These are phyloP conservation scores for Dinoponera quadriceps DNA, from an alignment of 1,140 invertebrate genomes.

Conservation along the genomic window DNA sequence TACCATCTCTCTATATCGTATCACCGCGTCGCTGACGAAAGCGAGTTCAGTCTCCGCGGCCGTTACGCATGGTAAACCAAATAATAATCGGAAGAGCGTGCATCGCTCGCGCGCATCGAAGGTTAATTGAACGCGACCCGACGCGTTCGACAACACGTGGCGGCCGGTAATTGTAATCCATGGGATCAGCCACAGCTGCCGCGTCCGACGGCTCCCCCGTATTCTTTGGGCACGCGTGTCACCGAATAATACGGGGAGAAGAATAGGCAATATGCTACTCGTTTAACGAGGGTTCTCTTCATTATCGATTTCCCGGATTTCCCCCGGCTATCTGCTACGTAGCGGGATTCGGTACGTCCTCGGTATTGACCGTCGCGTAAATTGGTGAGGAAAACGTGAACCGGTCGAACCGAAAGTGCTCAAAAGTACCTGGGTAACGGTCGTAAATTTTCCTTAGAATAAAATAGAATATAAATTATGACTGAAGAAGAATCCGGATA, in stretches of 20 bases:
- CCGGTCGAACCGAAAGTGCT: no score
- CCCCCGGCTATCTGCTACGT: neutral
- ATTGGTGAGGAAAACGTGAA: no score
- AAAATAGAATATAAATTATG: no score
- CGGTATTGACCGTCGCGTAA: neutral
- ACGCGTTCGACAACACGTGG: conserved; percentile 1
- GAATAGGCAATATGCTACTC: neutral
- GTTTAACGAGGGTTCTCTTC: neutral
- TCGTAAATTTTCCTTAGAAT: no score
- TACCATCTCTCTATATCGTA: neutral
- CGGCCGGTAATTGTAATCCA: conserved; percentile 54
- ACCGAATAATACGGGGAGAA: neutral
- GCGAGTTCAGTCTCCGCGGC: neutral
- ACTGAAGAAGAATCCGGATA: no score
- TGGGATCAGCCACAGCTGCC: conserved; percentile 48
- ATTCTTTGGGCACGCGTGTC: neutral
- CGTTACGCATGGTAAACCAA: conserved; percentile 16
- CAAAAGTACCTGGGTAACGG: no score
- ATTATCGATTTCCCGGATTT: neutral
- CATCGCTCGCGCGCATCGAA: conserved; percentile 30
- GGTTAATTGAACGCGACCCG: conserved; percentile 66
- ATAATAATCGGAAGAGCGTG: conserved; percentile 37
- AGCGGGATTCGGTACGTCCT: neutral
- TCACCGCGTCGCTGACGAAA: conserved; percentile 18
- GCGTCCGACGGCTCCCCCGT: conserved; percentile 11